Base-by-base conservation (phyloP, 2,113 vertebrate genomes). In the Macaca nemestrina region DNA sequence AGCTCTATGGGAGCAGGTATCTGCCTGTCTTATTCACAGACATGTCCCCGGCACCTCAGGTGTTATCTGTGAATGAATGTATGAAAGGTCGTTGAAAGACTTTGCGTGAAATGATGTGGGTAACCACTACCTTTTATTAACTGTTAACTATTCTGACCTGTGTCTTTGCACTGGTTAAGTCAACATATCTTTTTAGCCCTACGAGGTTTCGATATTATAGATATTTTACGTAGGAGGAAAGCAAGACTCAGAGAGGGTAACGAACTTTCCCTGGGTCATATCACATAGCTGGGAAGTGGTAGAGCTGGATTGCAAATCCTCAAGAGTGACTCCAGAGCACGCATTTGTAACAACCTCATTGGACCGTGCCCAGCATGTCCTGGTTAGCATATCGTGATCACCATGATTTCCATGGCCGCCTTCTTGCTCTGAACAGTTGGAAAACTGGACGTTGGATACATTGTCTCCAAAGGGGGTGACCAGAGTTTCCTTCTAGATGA, bases 291-390 rank as follows among this genome's bases (percentile, higher is more conserved):
- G 7, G 40, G n/a, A 55, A 45, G 76, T 27, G 38, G 25, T 38
- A 35, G 30, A 78, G 40, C 14, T 38, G 43, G 75, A 30, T 27
- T 95, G 83, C 88, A 30, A 0, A 12, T 32, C 40, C n/a, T 25
- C 2, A n/a, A 38, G 57, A 79, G 50, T 2, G 0, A 23, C 32
- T 22, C 10, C 4, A 13, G 38, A 25, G 30, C 11, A 2, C 0
- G 40, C 0, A 0, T 16, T 20, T 59, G 1, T 2, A 1, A 18
- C 23, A 23, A 3, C 59, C 20, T 18, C 5, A 5, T 17, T 1
- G 4, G 68, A 13, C 8, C 4, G 22, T 7, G 20, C 1, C 45
- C 14, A 3, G 50, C 32, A 0, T 16, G 32, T 40, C 32, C 1
- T 17, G 4, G 20, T 18, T 18, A 6, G 55, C 32, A 0, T 17